Evolutionary conservation across 1,140 invertebrate genomes (phyloP).

Genomic region (Drosophila suzukii): DNA sequence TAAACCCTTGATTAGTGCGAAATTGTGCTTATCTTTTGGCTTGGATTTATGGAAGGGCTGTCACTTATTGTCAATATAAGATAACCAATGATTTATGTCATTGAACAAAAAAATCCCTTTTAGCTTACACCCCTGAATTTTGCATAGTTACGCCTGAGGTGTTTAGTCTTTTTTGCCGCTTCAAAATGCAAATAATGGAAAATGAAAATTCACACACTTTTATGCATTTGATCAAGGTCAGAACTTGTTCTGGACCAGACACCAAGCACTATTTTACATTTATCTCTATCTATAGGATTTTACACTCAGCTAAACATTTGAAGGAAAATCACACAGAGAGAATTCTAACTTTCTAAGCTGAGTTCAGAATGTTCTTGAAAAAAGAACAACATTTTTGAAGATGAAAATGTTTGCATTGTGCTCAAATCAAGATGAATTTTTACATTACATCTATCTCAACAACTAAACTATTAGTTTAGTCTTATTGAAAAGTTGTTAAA

Average conservation of each 20-base stretch:
- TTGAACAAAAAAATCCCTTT: background rate
- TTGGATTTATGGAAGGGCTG: constrained; percentile 22
- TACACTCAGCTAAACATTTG: background rate
- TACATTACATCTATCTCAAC: too few relatives aligned
- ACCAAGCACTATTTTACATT: background rate
- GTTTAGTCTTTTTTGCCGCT: background rate
- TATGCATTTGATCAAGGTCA: constrained; percentile 35
- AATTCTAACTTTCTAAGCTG: too few relatives aligned
- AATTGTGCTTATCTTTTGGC: constrained; percentile 14
- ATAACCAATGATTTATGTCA: constrained; percentile 28
- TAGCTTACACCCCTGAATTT: constrained; percentile 10
- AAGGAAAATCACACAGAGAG: too few relatives aligned
- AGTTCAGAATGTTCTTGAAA: too few relatives aligned
- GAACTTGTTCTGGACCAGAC: constrained; percentile 16
- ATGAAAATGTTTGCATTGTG: too few relatives aligned
- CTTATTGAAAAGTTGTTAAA: too few relatives aligned
- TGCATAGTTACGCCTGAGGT: constrained; percentile 25
- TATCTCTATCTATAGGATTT: background rate
- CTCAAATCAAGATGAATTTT: too few relatives aligned
- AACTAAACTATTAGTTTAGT: too few relatives aligned
- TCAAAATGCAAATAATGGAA: constrained; percentile 39
- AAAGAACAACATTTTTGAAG: too few relatives aligned
- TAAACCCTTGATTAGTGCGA: constrained; percentile 8
- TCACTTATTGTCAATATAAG: constrained; percentile 3
- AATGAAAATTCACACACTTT: constrained; percentile 29